Percentiles rank a stretch among this genome's conserved stretches.
Evolutionary conservation across 1,140 invertebrate genomes (phyloP).

Genomic region (Drosophila yakuba): DNA sequence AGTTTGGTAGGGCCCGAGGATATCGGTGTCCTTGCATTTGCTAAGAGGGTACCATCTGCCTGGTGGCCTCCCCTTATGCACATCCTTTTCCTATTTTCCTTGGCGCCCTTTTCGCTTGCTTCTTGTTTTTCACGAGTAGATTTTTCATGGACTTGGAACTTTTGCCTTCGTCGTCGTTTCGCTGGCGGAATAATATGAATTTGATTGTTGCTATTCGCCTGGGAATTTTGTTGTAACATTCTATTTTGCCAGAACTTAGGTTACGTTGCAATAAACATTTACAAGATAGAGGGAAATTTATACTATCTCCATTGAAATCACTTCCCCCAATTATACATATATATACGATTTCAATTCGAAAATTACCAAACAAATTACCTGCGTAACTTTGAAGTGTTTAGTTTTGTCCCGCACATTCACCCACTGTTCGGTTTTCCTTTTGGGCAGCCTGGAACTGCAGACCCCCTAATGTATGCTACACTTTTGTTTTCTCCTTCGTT

Average conservation of each 20-base stretch:
- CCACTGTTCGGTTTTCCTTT: not conserved
- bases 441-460: not conserved
- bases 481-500: constrained; percentile 5
- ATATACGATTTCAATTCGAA: not conserved
- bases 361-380: not conserved
- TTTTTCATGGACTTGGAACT: constrained; percentile 29
- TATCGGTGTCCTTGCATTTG: constrained; percentile 41
- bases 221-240: not conserved
- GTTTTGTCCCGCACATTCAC: not conserved
- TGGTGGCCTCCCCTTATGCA: constrained; percentile 16
- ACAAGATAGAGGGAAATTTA: too few species aligned
- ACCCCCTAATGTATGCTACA: constrained; percentile 30
- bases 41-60: constrained; percentile 46
- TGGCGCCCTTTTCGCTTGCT: constrained; percentile 25
- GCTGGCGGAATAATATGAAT: constrained; percentile 4
- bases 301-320: not conserved
- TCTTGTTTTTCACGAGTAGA: constrained; percentile 20
- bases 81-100: constrained; percentile 2
- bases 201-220: constrained; percentile 8
- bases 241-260: not conserved
- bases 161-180: constrained; percentile 21
- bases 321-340: not conserved
- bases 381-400: not conserved
- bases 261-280: too few species aligned
- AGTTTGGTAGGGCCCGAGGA: constrained; percentile 23